phyloP scores from a whole-genome alignment of 2,113 vertebrate genomes.

The Sardina pilchardus region DNA sequence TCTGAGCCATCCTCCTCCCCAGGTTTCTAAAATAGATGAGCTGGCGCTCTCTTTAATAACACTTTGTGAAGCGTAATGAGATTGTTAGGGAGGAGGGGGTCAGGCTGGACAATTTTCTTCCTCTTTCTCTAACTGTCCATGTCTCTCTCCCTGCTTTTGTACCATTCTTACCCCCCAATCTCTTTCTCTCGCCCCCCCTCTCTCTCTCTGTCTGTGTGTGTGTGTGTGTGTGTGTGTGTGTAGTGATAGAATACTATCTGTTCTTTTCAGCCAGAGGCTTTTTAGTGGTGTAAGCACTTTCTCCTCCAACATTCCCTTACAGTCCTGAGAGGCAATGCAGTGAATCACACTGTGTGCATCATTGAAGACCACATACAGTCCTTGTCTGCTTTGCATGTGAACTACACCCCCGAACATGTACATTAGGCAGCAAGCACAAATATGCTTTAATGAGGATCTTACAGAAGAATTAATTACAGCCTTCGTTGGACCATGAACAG shows the following conservation, averaged over 20 bases:
- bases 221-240: not conserved
- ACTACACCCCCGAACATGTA: not conserved
- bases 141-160: not conserved
- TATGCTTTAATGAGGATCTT: not conserved
- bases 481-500: not conserved
- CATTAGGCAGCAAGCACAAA: not conserved
- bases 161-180: not conserved
- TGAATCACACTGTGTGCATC: not conserved
- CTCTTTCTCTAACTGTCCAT: not conserved
- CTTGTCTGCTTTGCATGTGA: not conserved
- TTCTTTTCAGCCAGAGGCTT: not conserved
- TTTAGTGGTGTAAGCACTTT: conserved; percentile 6
- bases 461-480: not conserved
- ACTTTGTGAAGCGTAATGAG: conserved; percentile 8
- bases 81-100: not conserved
- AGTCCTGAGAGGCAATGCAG: not conserved
- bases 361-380: not conserved
- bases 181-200: not conserved
- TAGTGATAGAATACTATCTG: not conserved
- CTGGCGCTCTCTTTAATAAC: conserved; percentile 12
- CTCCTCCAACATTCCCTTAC: not conserved
- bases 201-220: not conserved
- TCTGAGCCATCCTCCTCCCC: not conserved
- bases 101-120: not conserved
- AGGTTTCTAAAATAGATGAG: not conserved